phyloP scores from a whole-genome alignment of 2,888 invertebrate genomes.

The Drosophila helvetica region DNA sequence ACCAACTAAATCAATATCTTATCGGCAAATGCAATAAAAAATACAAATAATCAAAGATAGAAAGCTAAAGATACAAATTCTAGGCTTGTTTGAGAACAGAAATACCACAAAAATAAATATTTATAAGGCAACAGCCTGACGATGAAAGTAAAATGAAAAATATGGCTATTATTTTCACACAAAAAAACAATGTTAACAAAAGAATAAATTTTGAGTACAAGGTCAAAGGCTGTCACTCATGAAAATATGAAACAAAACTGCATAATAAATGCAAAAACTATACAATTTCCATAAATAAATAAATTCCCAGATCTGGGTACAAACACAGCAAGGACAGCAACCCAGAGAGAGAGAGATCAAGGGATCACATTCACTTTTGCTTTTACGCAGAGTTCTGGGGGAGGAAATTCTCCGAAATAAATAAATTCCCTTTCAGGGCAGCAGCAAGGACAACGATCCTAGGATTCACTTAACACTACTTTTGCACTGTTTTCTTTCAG shows the following conservation, averaged over 20 bases:
- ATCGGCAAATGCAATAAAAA: constrained; percentile 25
- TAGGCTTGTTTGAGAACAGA: constrained; percentile 16
- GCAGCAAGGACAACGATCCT: no score
- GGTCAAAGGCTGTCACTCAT: constrained; percentile 32
- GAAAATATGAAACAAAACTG: constrained; percentile 13
- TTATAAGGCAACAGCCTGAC: constrained; percentile 12
- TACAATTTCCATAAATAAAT: constrained; percentile 5
- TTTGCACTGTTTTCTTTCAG: no score
- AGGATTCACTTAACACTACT: no score
- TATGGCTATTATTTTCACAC: constrained; percentile 7
- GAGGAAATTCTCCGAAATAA: no score
- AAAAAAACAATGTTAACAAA: constrained; percentile 20
- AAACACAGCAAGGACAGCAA: constrained; percentile 53
- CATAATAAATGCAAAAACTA: constrained; percentile 12
- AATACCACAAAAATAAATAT: constrained; percentile 17
- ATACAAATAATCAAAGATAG: constrained; percentile 14
- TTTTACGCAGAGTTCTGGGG: no score
- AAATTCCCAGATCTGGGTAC: constrained; percentile 41
- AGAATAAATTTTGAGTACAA: constrained; percentile 41
- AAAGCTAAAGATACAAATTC: constrained; percentile 19
- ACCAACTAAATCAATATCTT: constrained; percentile 24
- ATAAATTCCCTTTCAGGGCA: no score
- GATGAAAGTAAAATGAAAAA: constrained; percentile 9
- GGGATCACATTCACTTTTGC: not conserved
- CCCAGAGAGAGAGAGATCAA: constrained; percentile 8